phyloP scores from a whole-genome alignment of 2,797 vertebrate species.

The Diglossa cyanea region DNA sequence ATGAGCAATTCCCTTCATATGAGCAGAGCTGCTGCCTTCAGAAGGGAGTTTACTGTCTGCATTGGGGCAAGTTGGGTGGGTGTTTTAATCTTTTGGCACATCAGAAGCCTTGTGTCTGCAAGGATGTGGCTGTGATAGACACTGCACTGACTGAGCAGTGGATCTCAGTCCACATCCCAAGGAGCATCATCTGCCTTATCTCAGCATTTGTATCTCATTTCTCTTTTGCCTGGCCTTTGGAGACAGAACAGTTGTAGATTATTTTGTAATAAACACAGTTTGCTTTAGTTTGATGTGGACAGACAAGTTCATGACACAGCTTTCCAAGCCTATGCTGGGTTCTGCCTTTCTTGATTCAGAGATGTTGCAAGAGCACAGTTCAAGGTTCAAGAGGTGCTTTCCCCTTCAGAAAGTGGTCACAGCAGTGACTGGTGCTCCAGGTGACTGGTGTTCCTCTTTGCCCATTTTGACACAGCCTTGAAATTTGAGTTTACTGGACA shows the following conservation, averaged over 20 bases:
- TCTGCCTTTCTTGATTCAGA: not conserved
- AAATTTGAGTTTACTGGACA: not conserved
- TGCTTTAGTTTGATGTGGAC: not conserved
- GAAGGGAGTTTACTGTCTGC: not conserved
- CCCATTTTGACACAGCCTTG: not conserved
- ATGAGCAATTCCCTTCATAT: not conserved
- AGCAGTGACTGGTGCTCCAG: not conserved
- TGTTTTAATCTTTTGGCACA: fast-evolving
- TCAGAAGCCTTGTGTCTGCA: fast-evolving
- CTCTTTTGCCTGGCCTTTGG: not conserved
- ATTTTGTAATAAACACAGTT: not conserved
- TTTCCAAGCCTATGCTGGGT: not conserved
- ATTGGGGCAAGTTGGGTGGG: not conserved
- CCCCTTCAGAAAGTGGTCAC: not conserved
- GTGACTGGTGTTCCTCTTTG: not conserved
- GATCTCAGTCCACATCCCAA: not conserved
- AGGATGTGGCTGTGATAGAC: not conserved
- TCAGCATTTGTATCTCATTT: not conserved
- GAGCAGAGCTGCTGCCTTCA: not conserved
- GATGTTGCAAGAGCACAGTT: not conserved
- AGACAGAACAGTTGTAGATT: not conserved
- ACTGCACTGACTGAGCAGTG: not conserved
- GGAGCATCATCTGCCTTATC: not conserved
- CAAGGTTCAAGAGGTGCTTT: not conserved
- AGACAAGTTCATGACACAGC: not conserved